Evolutionary conservation across 2,797 vertebrate species (phyloP).

Genomic region (Gymnoscopelus microlampas): DNA sequence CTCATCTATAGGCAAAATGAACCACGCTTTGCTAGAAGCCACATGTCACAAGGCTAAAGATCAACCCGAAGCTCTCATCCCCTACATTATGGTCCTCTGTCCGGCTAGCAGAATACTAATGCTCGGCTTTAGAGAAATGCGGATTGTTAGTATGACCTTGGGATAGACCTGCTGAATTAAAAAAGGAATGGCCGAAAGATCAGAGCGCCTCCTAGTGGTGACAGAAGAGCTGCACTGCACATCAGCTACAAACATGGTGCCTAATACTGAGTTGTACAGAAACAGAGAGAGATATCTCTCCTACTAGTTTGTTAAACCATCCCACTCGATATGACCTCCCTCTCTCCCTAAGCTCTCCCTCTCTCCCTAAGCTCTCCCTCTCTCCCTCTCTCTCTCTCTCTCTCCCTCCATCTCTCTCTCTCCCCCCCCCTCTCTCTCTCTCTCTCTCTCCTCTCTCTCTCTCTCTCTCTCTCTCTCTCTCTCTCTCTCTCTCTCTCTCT

Average conservation of each 20-base stretch:
- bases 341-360: not conserved
- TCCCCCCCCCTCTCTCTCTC: slow-evolving; percentile 77
- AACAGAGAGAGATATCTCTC: no score
- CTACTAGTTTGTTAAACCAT: slow-evolving; percentile 52
- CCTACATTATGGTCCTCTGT: slow-evolving; percentile 46
- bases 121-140: slow-evolving; percentile 53
- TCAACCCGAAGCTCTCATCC: slow-evolving; percentile 52
- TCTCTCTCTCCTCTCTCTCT: slow-evolving; percentile 51
- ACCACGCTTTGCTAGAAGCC: slow-evolving; percentile 18
- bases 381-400: slow-evolving; percentile 65
- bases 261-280: no score
- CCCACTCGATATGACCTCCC: slow-evolving; percentile 78
- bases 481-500: not conserved
- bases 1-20: slow-evolving; percentile 49
- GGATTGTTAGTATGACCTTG: slow-evolving; percentile 68
- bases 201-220: slow-evolving; percentile 59
- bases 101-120: slow-evolving; percentile 64
- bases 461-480: slow-evolving; percentile 36
- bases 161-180: slow-evolving; percentile 54
- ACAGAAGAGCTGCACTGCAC: slow-evolving; percentile 44
- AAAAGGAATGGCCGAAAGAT: slow-evolving; percentile 36
- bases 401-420: slow-evolving; percentile 67
- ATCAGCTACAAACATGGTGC: slow-evolving; percentile 37
- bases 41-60: slow-evolving; percentile 19
- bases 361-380: slow-evolving; percentile 16